Percentiles rank a stretch among this genome's conserved stretches.
Conservation (phyloP, 2,888 invertebrate genomes). For the Troglohyphantes excavatus region DNA sequence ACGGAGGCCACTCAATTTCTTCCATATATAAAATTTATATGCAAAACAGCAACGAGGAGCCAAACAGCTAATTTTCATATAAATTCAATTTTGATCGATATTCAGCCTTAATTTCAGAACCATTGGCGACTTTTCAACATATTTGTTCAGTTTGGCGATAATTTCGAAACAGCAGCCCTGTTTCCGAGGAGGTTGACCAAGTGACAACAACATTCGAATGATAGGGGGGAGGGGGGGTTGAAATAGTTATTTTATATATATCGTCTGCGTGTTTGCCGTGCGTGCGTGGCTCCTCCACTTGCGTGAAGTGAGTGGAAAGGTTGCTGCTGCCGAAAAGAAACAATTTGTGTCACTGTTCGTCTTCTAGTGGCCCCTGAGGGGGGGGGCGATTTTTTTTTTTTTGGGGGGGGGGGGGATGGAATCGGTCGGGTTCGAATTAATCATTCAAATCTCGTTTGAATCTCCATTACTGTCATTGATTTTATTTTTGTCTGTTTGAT, state of each 20-base stretch:
- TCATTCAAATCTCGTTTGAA: not conserved
- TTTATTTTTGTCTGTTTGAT: no score
- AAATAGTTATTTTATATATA: not conserved
- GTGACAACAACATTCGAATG: constrained; percentile 70
- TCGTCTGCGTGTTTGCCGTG: constrained; percentile 28
- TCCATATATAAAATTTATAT: no score
- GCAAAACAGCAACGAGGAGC: no score
- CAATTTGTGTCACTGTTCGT: constrained; percentile 55
- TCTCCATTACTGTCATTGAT: not conserved
- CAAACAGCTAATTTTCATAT: no score
- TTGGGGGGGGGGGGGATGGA: constrained; percentile 16
- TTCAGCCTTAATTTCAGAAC: no score
- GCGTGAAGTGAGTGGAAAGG: constrained; percentile 37
- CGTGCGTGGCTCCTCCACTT: constrained; percentile 48
- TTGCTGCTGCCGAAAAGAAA: constrained; percentile 31
- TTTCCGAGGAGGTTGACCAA: constrained; percentile 47
- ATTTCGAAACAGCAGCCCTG: no score
- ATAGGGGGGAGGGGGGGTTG: constrained; percentile 44
- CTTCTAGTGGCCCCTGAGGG: not conserved
- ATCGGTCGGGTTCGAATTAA: not conserved
- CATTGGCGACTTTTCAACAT: no score
- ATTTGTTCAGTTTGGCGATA: no score
- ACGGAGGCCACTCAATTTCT: no score
- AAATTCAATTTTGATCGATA: no score
- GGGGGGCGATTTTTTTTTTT: constrained; percentile 11